Evolutionary conservation across 2,113 vertebrate genomes (phyloP), one percentile per base, ranked within the genome.

Genomic region (Rafetus swinhoei): DNA sequence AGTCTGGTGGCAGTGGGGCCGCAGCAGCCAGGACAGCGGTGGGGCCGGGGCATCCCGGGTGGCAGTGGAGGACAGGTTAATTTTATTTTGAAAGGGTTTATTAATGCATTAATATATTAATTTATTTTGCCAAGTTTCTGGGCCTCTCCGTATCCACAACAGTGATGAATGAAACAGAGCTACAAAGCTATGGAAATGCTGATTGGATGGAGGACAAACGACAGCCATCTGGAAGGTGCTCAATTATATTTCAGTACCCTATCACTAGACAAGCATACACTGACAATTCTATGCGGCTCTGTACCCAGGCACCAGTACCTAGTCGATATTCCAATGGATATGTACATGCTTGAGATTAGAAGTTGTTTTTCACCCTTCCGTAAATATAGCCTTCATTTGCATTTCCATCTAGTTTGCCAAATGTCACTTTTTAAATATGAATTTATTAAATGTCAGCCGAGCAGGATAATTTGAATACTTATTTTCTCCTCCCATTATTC

Each of bases 391-490:
- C 97, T 95, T 98, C 97, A 98, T 98, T 98, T 98, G 96, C 98
- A 98, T 98, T 97, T 96, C 97, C 97, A 97, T 98, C 97, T 98
- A 96, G 76, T 98, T 97, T 97, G 96, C 94, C 98, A 98, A 98
- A 98, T 98, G 98, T 98, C 98, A 98, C 93, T 98, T 98, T 98
- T 98, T 56, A 98, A 98, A 98, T 98, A 98, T 97, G 97, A 98
- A 97, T 98, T 97, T 98, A 97, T 98, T 98, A 98, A 98, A 98
- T 98, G 98, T 98, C 98, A 98, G 95, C 97, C 97, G 96, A 97
- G 96, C 95, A 97, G 96, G 92, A 89, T 98, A 97, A 98, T 97
- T 98, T 98, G 96, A 98, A 97, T 98, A 97, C 91, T 97, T 97
- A 96, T 94, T 98, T 97, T 97, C 96, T 97, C 94, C 91, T 97